Evolutionary conservation across 2,797 vertebrate genomes (phyloP), one percentile per base, ranked within the genome.

Genomic region (Acropternis orthonyx): DNA sequence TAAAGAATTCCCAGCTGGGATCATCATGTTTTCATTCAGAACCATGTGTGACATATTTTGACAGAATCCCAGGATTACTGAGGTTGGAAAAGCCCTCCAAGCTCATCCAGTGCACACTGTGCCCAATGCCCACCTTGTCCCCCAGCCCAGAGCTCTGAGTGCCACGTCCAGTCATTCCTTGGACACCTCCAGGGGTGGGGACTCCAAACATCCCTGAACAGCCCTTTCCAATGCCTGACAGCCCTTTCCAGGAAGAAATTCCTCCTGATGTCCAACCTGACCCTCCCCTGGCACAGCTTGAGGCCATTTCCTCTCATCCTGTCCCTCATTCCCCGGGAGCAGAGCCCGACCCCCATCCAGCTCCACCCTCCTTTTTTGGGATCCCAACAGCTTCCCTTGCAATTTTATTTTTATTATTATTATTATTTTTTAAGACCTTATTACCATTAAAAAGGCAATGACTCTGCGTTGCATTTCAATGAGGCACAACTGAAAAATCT

Each of bases 291-390:
- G 73, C 44, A 39, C 15, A 72, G 34, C 4, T 1, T 52, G 39
- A 27, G 34, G 30, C 3, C 5, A 4, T 24, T 9, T 61, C 27
- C 30, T 17, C 46, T 66, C 30, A 14, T 59, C 59, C 59, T 52
- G 10, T 16, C 12, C n/a, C 44, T 30, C 58, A 10, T 10, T 3
- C 9, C 9, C 34, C 14, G 6, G 6, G 26, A 67, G 68, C 54
- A 67, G 39, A 74, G 27, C 22, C 12, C 0, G 1, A 49, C 22
- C 1, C 0, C 23, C 21, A 6, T 3, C 12, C 13, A 7, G 75
- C 21, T 46, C n/a, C 41, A 16, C n/a, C 28, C 39, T 52, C 52
- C 32, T 66, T 84, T 59, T 36, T 23, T 59, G 71, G 34, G 78
- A 51, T 19, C 34, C 6, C 21, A 91, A 37, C 9, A 0, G 6